These are phyloP conservation scores for Hexactinellida sp. DNA, from an alignment of 37 sponge, comb jelly and placozoan genomes.

Conservation along the genomic window DNA sequence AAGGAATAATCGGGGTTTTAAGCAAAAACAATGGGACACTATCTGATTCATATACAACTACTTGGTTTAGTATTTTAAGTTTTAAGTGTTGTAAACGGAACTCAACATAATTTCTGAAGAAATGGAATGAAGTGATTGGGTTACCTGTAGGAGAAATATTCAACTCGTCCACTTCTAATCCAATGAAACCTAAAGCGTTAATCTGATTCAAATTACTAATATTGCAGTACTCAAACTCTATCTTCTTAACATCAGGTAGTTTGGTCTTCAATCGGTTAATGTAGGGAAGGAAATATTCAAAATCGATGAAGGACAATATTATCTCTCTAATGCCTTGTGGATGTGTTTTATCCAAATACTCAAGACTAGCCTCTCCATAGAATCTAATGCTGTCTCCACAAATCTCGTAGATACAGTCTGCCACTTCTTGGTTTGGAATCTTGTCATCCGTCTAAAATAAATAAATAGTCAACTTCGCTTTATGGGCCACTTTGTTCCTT, in stretches of 20 bases:
- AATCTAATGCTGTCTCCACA: neutral
- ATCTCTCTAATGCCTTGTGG: constrained; percentile 18
- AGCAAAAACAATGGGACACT: neutral
- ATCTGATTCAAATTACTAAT: neutral
- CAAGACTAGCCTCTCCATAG: constrained; percentile 10
- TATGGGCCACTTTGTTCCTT: too few species aligned
- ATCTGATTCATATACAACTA: neutral
- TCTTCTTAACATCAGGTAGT: constrained; percentile 17
- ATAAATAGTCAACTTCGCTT: too few species aligned
- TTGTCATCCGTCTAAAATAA: neutral
- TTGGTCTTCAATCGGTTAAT: neutral
- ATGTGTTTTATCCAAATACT: constrained; percentile 16
- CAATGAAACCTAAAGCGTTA: neutral
- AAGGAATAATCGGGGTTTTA: neutral
- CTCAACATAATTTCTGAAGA: neutral
- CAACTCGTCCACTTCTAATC: neutral
- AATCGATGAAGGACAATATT: constrained; percentile 21
- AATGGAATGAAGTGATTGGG: neutral
- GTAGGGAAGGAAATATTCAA: constrained; percentile 15
- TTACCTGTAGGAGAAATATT: neutral
- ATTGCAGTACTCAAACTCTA: neutral
- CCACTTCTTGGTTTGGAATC: neutral
- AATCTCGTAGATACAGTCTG: neutral
- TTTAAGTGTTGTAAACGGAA: neutral
- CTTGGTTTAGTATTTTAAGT: neutral